Conservation (phyloP, 2,797 vertebrate species). For the Melanotaenia maccullochi region DNA sequence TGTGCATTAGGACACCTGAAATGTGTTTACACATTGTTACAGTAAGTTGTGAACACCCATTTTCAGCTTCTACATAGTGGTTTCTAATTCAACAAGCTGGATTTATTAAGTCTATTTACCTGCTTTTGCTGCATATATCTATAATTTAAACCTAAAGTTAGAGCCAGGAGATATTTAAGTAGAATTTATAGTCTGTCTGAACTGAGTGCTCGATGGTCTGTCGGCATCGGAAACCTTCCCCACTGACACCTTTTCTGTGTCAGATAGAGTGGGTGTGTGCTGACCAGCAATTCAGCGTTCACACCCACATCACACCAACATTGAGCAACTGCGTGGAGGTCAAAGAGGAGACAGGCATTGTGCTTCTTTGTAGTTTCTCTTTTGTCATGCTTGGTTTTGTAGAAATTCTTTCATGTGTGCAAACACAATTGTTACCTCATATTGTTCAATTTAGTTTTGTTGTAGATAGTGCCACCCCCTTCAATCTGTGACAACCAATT, state of each 20-base stretch:
- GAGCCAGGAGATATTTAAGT: no score
- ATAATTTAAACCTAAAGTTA: no score
- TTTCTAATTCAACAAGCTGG: background rate
- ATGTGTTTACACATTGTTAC: constrained; percentile 6
- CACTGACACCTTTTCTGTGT: constrained; percentile 1
- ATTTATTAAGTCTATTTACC: background rate
- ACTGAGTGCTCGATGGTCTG: background rate
- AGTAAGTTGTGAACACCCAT: background rate
- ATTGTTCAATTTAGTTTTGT: background rate
- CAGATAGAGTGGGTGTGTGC: background rate
- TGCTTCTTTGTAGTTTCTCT: background rate
- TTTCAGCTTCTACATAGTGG: background rate
- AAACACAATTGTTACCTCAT: background rate
- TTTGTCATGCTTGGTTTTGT: background rate
- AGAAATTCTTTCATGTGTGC: background rate
- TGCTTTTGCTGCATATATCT: no score
- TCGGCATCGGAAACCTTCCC: background rate
- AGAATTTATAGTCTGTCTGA: constrained; percentile 1
- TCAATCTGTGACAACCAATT: background rate
- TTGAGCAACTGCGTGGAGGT: constrained; percentile 17
- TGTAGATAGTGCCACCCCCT: background rate
- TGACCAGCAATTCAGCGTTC: constrained; percentile 11
- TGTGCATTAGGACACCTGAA: constrained; percentile 21
- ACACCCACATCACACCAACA: constrained; percentile 3
- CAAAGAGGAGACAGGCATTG: constrained; percentile 7